phyloP scores from a whole-genome alignment of 2,888 invertebrate genomes.

The Diloba caeruleocephala region DNA sequence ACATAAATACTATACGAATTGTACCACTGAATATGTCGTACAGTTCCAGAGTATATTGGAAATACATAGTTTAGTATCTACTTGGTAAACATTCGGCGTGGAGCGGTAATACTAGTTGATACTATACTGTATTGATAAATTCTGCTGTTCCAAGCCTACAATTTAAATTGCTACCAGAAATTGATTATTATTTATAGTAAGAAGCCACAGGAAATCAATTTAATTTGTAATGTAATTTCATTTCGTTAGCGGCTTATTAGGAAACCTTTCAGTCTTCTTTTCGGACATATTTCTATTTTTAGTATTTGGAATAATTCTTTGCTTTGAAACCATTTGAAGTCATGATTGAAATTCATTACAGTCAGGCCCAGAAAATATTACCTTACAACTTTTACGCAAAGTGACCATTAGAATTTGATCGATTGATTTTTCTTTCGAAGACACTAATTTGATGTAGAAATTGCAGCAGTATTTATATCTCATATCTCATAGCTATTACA shows the following conservation, averaged over 20 bases:
- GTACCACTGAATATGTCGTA: conserved; percentile 27
- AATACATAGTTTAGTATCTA: conserved; percentile 51
- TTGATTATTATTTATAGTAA: conserved; percentile 38
- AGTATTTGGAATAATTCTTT: conserved; percentile 9
- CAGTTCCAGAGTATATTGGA: conserved; percentile 37
- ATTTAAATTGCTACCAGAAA: conserved; percentile 49
- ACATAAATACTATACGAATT: too few species aligned
- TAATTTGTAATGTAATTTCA: conserved; percentile 48
- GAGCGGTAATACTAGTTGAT: conserved; percentile 36
- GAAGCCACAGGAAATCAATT: conserved; percentile 49
- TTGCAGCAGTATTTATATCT: too few species aligned
- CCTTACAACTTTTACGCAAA: too few species aligned
- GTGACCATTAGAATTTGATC: too few species aligned
- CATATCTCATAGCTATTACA: too few species aligned
- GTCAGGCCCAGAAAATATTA: too few species aligned
- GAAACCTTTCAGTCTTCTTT: conserved; percentile 14
- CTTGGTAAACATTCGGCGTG: conserved; percentile 25
- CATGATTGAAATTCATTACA: conserved; percentile 5
- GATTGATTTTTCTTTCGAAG: too few species aligned
- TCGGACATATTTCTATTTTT: conserved; percentile 15
- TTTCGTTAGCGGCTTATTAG: conserved; percentile 39
- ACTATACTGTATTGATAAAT: conserved; percentile 44
- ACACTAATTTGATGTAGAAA: too few species aligned
- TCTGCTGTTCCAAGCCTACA: too few species aligned
- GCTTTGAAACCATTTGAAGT: conserved; percentile 14